Percentiles rank a stretch among this genome's conserved stretches.
phyloP scores from a whole-genome alignment of 2,113 vertebrate species.

The Lampris incognitus region DNA sequence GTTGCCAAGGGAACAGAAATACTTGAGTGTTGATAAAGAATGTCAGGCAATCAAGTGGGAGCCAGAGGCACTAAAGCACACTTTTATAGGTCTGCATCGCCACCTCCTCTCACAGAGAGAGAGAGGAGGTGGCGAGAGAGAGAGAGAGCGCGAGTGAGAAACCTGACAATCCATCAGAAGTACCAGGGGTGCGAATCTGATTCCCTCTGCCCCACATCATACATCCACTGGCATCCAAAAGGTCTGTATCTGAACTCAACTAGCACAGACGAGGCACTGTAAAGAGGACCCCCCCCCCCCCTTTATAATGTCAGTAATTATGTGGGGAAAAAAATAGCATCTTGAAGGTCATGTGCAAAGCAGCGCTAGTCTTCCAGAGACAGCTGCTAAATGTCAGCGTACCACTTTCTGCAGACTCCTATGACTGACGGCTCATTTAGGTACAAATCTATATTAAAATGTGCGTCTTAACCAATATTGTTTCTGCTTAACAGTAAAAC shows the following conservation, averaged over 20 bases:
- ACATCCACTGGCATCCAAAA: constrained; percentile 19
- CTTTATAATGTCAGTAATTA: constrained; percentile 69
- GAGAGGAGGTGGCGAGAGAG: too few species aligned
- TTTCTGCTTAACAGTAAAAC: not conserved
- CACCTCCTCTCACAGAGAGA: constrained; percentile 44
- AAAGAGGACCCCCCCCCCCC: constrained; percentile 33
- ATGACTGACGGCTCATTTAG: constrained; percentile 37
- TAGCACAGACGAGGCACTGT: constrained; percentile 33
- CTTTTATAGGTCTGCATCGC: constrained; percentile 65
- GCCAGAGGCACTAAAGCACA: constrained; percentile 62
- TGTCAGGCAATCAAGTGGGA: constrained; percentile 79
- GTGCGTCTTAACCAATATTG: not conserved
- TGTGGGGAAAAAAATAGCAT: constrained; percentile 62
- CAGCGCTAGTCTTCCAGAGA: constrained; percentile 50
- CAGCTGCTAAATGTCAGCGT: constrained; percentile 57
- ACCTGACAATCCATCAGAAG: constrained; percentile 59
- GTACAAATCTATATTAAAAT: constrained; percentile 33
- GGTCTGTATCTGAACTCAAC: constrained; percentile 34
- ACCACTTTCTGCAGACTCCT: constrained; percentile 38
- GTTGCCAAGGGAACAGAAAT: constrained; percentile 80
- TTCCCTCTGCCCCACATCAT: constrained; percentile 16
- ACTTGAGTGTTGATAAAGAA: constrained; percentile 80
- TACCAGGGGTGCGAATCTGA: constrained; percentile 42
- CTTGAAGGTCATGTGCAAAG: constrained; percentile 64
- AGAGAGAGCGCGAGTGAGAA: constrained; percentile 12